Evolutionary conservation across 2,888 invertebrate genomes (phyloP).

Genomic region (Tipula lateralis): DNA sequence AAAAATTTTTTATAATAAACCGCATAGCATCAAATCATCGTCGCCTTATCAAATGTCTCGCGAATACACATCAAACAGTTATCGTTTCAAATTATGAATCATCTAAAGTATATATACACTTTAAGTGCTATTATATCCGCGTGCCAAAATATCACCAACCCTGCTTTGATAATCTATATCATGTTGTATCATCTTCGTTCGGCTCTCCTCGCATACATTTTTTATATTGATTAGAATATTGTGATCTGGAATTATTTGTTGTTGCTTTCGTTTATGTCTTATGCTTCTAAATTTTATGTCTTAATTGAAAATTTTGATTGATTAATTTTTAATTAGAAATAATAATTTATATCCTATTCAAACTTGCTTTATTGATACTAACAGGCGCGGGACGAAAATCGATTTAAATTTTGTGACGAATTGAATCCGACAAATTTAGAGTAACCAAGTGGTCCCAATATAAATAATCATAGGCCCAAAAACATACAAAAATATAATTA

Average conservation of each 20-base stretch:
- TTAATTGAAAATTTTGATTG: constrained; percentile 4
- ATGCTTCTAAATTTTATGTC: not conserved
- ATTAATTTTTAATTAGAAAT: constrained; percentile 14
- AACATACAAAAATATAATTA: not conserved
- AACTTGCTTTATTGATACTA: not conserved
- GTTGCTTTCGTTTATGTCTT: not conserved
- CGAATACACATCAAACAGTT: not conserved
- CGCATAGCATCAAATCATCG: no score
- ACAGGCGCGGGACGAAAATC: not conserved
- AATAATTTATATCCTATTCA: not conserved
- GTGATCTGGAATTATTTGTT: not conserved
- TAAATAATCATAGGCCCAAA: not conserved
- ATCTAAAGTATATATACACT: not conserved
- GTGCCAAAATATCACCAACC: not conserved
- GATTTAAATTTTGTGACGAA: not conserved
- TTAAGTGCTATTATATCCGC: not conserved
- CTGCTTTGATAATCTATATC: not conserved
- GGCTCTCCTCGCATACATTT: not conserved
- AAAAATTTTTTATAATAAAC: no score
- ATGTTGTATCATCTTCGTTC: not conserved
- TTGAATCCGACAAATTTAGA: not conserved
- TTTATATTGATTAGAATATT: not conserved
- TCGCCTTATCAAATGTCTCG: no score
- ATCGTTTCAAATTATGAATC: not conserved
- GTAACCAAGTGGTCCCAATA: no score